phyloP scores from a whole-genome alignment of 2,113 vertebrate species.

The Lagopus muta region DNA sequence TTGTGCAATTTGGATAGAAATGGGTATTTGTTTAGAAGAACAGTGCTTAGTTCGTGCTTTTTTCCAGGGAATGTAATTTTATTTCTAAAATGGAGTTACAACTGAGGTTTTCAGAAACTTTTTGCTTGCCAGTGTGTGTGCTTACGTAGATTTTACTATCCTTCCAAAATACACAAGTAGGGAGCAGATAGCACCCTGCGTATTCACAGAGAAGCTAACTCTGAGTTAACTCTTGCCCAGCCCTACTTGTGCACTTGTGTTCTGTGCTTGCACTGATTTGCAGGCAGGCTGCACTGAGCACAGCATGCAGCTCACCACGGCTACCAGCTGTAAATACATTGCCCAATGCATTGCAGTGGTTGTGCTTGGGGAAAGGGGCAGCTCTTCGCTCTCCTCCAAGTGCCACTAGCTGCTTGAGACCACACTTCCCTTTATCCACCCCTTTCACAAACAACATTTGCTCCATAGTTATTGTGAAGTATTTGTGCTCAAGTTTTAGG shows the following conservation, averaged over 20 bases:
- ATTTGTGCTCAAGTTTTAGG: not conserved
- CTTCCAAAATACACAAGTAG: not conserved
- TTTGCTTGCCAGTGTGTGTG: not conserved
- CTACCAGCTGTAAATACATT: not conserved
- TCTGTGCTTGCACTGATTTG: not conserved
- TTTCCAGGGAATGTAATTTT: not conserved
- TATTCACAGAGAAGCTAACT: not conserved
- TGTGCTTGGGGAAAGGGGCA: not conserved
- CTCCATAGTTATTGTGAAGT: not conserved
- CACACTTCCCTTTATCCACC: not conserved
- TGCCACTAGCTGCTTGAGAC: not conserved
- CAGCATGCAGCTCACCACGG: not conserved
- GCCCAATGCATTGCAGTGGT: fast-evolving
- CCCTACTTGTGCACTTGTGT: not conserved
- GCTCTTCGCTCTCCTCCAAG: not conserved
- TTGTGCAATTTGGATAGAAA: not conserved
- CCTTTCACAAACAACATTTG: not conserved
- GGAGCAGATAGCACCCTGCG: not conserved
- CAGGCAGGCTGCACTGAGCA: not conserved
- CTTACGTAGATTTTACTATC: not conserved
- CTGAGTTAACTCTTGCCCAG: not conserved
- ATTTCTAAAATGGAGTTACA: not conserved
- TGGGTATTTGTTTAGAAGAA: not conserved
- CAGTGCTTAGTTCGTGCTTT: not conserved
- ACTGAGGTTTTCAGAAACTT: not conserved